Conservation (phyloP, 2,113 vertebrate genomes). For the Ramphastos sulfuratus region DNA sequence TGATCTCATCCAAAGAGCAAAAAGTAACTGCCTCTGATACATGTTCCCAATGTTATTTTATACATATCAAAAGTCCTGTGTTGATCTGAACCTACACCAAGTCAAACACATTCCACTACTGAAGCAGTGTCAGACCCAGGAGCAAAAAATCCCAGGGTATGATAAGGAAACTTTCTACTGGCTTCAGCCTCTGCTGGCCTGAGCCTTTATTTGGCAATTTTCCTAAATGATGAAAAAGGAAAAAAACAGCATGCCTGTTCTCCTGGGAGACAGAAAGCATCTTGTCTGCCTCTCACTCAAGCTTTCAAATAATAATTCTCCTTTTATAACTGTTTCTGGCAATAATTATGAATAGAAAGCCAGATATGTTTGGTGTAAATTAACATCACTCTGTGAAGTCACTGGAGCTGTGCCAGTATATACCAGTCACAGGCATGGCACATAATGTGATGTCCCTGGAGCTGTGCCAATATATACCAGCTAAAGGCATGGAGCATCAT, state of each 20-base stretch:
- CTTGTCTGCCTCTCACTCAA: constrained; percentile 25
- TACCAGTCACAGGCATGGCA: constrained; percentile 37
- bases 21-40: neutral
- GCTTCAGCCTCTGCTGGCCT: neutral
- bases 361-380: constrained; percentile 58
- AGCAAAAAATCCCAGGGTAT: constrained; percentile 6
- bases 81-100: neutral
- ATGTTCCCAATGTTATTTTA: neutral
- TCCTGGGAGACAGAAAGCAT: constrained; percentile 22
- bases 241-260: neutral
- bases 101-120: neutral
- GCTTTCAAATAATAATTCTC: constrained; percentile 41
- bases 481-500: neutral
- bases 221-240: constrained; percentile 5
- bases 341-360: constrained; percentile 37
- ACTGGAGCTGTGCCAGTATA: constrained; percentile 3
- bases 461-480: constrained; percentile 8
- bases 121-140: neutral
- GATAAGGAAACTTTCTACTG: neutral
- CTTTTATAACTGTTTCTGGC: constrained; percentile 47
- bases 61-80: neutral
- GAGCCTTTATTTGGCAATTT: constrained; percentile 25
- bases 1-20: neutral
- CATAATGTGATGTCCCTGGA: neutral
- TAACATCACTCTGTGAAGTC: constrained; percentile 25